A percentile compares a stretch with the other conserved stretches of the same genome.
phyloP scores from a whole-genome alignment of 2,797 vertebrate genomes.

The Melanotaenia trifasciata region DNA sequence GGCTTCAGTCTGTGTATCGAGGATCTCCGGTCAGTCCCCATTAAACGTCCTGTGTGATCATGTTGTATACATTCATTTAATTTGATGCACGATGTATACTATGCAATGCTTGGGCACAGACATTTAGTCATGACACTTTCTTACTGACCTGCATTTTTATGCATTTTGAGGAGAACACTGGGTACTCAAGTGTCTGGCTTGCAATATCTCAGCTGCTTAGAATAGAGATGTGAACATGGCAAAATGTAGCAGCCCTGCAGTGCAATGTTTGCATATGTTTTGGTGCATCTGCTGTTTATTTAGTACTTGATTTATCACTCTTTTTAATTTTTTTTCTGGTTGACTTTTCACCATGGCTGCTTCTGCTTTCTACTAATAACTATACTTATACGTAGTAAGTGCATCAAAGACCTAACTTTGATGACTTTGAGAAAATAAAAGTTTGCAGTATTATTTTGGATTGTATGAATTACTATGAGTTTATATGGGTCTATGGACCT shows the following conservation, averaged over 20 bases:
- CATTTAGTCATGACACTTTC: slow-evolving; percentile 26
- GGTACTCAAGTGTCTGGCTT: slow-evolving; percentile 24
- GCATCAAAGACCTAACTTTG: slow-evolving; percentile 69
- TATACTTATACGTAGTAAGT: slow-evolving; percentile 15
- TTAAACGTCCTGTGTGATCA: slow-evolving; percentile 62
- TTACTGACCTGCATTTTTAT: slow-evolving; percentile 44
- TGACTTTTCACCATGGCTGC: slow-evolving; percentile 49
- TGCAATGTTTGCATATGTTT: slow-evolving; percentile 44
- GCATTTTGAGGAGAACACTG: slow-evolving; percentile 47
- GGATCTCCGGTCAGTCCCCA: slow-evolving; percentile 96
- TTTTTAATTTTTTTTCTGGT: slow-evolving; percentile 22
- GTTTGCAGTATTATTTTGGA: slow-evolving; percentile 31
- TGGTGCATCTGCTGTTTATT: slow-evolving; percentile 42
- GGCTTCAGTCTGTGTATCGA: slow-evolving; percentile 93
- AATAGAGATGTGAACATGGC: slow-evolving; percentile 27
- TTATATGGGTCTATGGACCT: slow-evolving; percentile 1
- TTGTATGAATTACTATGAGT: not conserved
- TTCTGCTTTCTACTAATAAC: slow-evolving; percentile 43
- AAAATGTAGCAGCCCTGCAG: slow-evolving; percentile 20
- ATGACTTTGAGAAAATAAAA: slow-evolving; percentile 41
- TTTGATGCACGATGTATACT: slow-evolving; percentile 64
- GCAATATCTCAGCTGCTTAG: slow-evolving; percentile 17
- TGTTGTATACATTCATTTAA: slow-evolving; percentile 62
- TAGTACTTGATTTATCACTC: slow-evolving; percentile 10
- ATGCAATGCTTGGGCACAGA: slow-evolving; percentile 36